Base-by-base conservation (phyloP, 2,113 vertebrate species). In the Mustela lutreola region DNA sequence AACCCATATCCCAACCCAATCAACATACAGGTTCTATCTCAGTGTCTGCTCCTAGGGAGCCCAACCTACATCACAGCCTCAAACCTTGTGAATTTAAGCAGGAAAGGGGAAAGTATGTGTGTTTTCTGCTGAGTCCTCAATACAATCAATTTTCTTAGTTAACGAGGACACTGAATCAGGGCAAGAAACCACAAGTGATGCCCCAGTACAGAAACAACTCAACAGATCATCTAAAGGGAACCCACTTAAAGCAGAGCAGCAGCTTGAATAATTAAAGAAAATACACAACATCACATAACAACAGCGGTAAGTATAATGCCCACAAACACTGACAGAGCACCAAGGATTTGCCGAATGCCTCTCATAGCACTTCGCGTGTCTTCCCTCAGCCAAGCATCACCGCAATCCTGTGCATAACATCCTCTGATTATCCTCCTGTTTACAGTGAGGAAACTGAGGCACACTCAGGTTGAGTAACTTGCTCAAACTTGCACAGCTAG, bases 51-150 rank as follows among this genome's bases (percentile, higher is more conserved):
- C 92, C 78, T 85, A 65, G 48, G 94, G 48, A 92, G 28, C 45
- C 3, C 45, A 85, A 60, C 24, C 42, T 73, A 9, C n/a, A 5
- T 24, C 62, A 67, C 24, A 62, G 93, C 9, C 63, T 92, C 90
- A 94, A 56, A 78, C 86, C 42, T n/a, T 62, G 26, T 92, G 58
- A 91, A 81, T 24, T 96, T 45, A 83, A 50, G 50, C 48, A 83
- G 6, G 67, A 86, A 83, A 58, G 33, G 31, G 48, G 24, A 75
- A 93, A 75, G 8, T 33, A 12, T 15, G 8, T 36, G 15, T 15
- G 18, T 18, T 28, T 85, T 84, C 50, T 81, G 36, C 21, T 60
- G 63, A n/a, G 42, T 39, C 33, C 45, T 82, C 53, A 16, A 36
- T 5, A 86, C 67, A 85, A 28, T 70, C 71, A 75, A 5, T 42